Base-by-base conservation (phyloP, 2,797 vertebrate species). In the Acomys russatus region DNA sequence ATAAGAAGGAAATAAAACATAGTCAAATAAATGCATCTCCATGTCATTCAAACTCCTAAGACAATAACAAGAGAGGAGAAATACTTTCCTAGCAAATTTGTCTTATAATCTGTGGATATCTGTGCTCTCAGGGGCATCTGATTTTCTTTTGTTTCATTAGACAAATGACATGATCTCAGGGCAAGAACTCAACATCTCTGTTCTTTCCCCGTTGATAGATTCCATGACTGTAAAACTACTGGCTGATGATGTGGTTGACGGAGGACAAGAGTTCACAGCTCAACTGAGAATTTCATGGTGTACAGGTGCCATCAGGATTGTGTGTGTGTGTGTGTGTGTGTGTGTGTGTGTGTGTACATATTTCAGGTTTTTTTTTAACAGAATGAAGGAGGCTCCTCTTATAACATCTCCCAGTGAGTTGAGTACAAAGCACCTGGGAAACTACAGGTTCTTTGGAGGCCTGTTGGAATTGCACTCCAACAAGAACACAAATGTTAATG, bases 341-440 rank as follows among this genome's bases (percentile, higher is more conserved):
- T 44, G 44, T 44, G 44, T 44, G 44, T 44, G 44, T 44, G 44
- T 44, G 44, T 44, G 44, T 44, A 44, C 44, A 44, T 44, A 44
- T 44, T 44, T 44, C 44, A 44, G 44, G 3, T 44, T 44, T 44
- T 44, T 44, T 66, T 66, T 28, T 30, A 66, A 28, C 18, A 73
- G 35, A 73, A 9, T 8, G 38, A 9, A 73, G 3, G 1, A 9
- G 3, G 33, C 33, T 22, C 4, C 33, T 59, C 18, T 12, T 23
- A n/a, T n/a, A 20, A 35, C 11, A 22, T 12, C 54, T n/a, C 33
- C 2, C 4, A 22, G 2, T 35, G 15, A 59, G 20, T 6, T 80
- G 33, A 17, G 10, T 35, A 23, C 2, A 0, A 33, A 8, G 35
- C 11, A 6, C 35, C 10, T 35, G 9, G 1, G 22, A 35, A n/a